Percentiles rank a stretch among this genome's conserved stretches.
Evolutionary conservation across 1,140 invertebrate genomes (phyloP).

Genomic region (Latrodectus geometricus): DNA sequence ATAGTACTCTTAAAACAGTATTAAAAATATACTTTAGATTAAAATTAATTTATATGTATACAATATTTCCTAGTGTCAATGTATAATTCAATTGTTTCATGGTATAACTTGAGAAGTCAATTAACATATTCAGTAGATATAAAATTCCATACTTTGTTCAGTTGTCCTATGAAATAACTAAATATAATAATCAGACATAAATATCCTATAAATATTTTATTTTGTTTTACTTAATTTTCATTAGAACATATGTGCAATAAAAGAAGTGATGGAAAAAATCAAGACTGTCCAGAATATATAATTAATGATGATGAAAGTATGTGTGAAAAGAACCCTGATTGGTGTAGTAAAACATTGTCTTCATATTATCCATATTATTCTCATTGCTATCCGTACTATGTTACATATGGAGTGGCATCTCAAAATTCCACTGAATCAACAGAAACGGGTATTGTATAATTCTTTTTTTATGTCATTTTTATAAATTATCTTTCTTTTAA

Average conservation of each 20-base stretch:
- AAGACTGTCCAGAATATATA: slow-evolving; percentile 20
- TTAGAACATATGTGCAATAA: slow-evolving; percentile 47
- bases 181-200: neutral
- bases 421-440: slow-evolving; percentile 18
- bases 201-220: slow-evolving; percentile 4
- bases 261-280: slow-evolving; percentile 26
- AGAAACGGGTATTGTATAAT: neutral
- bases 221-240: slow-evolving; percentile 11
- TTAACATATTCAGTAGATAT: too few relatives aligned
- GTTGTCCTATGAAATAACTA: too few relatives aligned
- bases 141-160: too few relatives aligned
- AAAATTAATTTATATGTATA: too few relatives aligned
- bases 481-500: neutral
- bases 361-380: slow-evolving; percentile 40
- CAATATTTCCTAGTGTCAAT: too few relatives aligned
- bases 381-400: slow-evolving; percentile 47
- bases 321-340: slow-evolving; percentile 35
- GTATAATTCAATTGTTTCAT: too few relatives aligned
- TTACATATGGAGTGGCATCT: slow-evolving; percentile 19
- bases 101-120: too few relatives aligned
- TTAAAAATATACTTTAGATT: too few relatives aligned
- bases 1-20: too few relatives aligned
- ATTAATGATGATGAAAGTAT: slow-evolving; percentile 44
- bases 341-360: slow-evolving; percentile 22
- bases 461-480: neutral